phyloP scores from a whole-genome alignment of 2,888 invertebrate genomes.

The Parnassius glacialis region DNA sequence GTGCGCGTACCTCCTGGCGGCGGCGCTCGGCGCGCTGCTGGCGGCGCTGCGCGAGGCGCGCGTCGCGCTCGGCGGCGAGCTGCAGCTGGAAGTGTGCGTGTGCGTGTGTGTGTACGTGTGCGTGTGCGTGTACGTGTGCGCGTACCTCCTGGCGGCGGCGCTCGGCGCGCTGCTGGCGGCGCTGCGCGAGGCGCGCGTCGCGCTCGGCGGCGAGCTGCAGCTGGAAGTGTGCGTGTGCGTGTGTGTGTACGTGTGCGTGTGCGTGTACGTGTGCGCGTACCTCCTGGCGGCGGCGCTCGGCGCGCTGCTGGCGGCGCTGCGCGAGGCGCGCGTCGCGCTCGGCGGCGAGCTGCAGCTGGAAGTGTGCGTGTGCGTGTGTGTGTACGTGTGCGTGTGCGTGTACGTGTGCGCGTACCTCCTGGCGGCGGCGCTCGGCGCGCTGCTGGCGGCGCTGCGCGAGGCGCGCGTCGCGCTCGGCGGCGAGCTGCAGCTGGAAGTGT shows the following conservation, averaged over 20 bases:
- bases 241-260: too few relatives aligned
- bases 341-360: slow-evolving; percentile 79
- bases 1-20: slow-evolving; percentile 58
- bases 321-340: slow-evolving; percentile 57
- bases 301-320: slow-evolving; percentile 59
- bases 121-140: neutral
- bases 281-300: slow-evolving; percentile 76
- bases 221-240: slow-evolving; percentile 86
- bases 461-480: slow-evolving; percentile 53
- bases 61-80: slow-evolving; percentile 55
- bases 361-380: slow-evolving; percentile 72
- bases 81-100: slow-evolving; percentile 87
- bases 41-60: slow-evolving; percentile 54
- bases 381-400: too few relatives aligned
- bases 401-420: slow-evolving; percentile 47
- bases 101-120: too few relatives aligned
- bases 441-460: slow-evolving; percentile 59
- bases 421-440: slow-evolving; percentile 74
- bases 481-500: slow-evolving; percentile 84
- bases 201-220: slow-evolving; percentile 67
- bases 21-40: slow-evolving; percentile 73
- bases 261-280: slow-evolving; percentile 34
- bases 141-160: slow-evolving; percentile 76
- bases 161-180: slow-evolving; percentile 60
- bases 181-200: slow-evolving; percentile 51